Conservation (phyloP, 2,797 vertebrate species). For the Psittacula derbiana region DNA sequence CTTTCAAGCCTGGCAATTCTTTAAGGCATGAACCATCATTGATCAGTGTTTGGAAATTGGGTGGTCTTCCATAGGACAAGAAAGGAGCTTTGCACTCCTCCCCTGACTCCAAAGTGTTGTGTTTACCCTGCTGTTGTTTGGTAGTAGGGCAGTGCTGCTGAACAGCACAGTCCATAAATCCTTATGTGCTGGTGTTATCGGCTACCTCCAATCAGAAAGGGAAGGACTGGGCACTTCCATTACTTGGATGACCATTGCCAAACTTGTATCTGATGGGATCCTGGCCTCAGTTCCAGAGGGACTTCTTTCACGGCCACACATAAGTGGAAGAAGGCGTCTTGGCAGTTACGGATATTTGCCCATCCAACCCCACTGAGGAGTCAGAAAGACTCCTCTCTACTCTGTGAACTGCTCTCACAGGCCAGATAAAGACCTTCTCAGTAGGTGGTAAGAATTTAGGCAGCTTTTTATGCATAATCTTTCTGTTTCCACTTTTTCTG, state of each 20-base stretch:
- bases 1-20: neutral
- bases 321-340: neutral
- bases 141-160: neutral
- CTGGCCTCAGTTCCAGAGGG: neutral
- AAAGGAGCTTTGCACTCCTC: neutral
- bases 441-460: neutral
- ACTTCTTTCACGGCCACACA: neutral
- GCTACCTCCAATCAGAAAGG: neutral
- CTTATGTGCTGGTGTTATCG: accelerated
- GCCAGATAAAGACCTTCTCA: neutral
- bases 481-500: neutral
- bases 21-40: neutral
- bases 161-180: neutral
- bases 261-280: neutral
- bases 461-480: neutral
- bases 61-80: neutral
- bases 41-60: neutral
- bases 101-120: neutral
- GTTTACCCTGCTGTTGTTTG: neutral
- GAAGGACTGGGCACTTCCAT: neutral
- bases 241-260: neutral
- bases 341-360: neutral
- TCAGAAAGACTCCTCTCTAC: neutral
- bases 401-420: neutral
- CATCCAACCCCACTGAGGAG: neutral